These are phyloP conservation scores for Ariopsis seemanni DNA, from an alignment of 2,113 vertebrate genomes.

Conservation along the genomic window DNA sequence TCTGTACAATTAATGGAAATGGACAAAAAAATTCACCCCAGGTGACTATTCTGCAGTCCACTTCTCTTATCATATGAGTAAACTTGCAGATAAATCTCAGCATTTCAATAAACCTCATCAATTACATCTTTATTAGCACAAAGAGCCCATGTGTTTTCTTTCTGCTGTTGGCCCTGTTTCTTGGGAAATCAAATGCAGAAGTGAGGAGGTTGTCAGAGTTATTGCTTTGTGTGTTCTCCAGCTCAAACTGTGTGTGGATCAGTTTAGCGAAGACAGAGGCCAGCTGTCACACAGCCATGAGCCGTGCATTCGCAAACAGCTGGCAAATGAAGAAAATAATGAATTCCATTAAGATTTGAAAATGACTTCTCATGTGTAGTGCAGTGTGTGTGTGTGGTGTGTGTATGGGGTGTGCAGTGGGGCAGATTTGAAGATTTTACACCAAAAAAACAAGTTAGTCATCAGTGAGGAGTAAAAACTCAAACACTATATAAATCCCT, in stretches of 20 bases:
- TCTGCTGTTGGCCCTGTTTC: not conserved
- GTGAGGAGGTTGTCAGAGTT: not conserved
- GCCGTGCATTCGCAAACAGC: constrained; percentile 32
- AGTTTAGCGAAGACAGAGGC: constrained; percentile 34
- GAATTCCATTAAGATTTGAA: constrained; percentile 47
- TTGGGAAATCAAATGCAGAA: constrained; percentile 4
- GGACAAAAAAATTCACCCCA: too few relatives aligned
- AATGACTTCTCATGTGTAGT: constrained; percentile 25
- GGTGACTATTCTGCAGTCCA: not conserved
- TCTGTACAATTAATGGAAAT: not conserved
- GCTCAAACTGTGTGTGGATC: constrained; percentile 25
- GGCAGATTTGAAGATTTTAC: constrained; percentile 29
- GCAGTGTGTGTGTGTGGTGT: not conserved
- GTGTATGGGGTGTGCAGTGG: constrained; percentile 1
- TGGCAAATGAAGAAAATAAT: constrained; percentile 35
- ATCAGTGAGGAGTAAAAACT: constrained; percentile 33
- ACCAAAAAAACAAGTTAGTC: constrained; percentile 22
- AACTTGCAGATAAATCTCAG: not conserved
- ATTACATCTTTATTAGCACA: not conserved
- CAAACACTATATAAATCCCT: constrained; percentile 8
- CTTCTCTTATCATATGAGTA: not conserved
- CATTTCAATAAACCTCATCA: not conserved
- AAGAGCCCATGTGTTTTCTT: not conserved
- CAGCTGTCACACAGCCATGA: constrained; percentile 42
- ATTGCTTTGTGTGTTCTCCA: constrained; percentile 10